These are phyloP conservation scores for Polylopha cassiicola DNA, from an alignment of 2,888 invertebrate genomes.

Conservation along the genomic window DNA sequence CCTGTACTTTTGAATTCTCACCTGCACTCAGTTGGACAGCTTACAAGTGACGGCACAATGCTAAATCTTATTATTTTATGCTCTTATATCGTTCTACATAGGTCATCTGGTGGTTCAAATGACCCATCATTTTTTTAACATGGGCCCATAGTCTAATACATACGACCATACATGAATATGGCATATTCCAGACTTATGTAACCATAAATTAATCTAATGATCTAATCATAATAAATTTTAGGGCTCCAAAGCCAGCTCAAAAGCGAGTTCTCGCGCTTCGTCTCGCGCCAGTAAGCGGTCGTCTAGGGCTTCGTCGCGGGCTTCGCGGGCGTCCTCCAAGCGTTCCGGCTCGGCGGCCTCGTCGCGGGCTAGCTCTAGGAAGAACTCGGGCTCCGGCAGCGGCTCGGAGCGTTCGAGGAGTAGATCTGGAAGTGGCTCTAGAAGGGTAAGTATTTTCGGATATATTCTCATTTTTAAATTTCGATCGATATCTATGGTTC, in stretches of 20 bases:
- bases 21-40: too few species aligned
- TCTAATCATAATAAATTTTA: slow-evolving; percentile 24
- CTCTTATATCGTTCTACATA: too few species aligned
- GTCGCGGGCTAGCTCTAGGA: slow-evolving; percentile 51
- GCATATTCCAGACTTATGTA: too few species aligned
- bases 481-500: too few species aligned
- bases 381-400: slow-evolving; percentile 50
- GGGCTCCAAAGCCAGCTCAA: slow-evolving; percentile 56
- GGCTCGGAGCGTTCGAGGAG: slow-evolving; percentile 58
- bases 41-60: too few species aligned
- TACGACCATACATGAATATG: too few species aligned
- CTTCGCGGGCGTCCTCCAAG: slow-evolving; percentile 42
- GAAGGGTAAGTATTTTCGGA: slow-evolving; percentile 38
- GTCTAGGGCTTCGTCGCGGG: slow-evolving; percentile 38
- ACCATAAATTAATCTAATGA: too few species aligned
- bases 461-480: slow-evolving; percentile 23
- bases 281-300: slow-evolving; percentile 40
- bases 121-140: too few species aligned
- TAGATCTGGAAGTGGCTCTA: slow-evolving; percentile 59
- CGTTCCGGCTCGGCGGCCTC: slow-evolving; percentile 55
- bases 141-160: too few species aligned
- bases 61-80: too few species aligned
- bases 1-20: too few species aligned
- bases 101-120: too few species aligned
- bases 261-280: slow-evolving; percentile 55